These are phyloP conservation scores for Paratilapia polleni DNA, from an alignment of 2,113 vertebrate genomes.

Conservation along the genomic window DNA sequence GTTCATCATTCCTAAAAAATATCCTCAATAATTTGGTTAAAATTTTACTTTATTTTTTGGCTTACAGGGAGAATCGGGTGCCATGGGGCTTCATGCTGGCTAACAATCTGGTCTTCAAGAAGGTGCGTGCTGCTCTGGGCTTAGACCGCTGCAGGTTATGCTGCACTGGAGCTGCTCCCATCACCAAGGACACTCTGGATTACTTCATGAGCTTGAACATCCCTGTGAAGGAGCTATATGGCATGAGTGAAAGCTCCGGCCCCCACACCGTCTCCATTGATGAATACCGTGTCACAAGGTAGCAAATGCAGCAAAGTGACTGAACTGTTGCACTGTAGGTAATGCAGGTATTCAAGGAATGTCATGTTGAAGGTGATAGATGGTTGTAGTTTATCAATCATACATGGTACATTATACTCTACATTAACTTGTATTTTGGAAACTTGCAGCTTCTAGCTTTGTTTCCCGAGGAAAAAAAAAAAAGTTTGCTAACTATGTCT, in stretches of 20 bases:
- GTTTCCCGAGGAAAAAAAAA: background rate
- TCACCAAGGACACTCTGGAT: constrained; percentile 80
- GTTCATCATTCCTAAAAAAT: background rate
- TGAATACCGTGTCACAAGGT: constrained; percentile 74
- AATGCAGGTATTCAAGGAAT: background rate
- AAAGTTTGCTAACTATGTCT: background rate
- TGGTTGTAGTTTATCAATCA: background rate
- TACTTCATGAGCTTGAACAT: constrained; percentile 86
- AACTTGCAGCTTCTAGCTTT: too few relatives aligned
- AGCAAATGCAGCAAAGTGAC: background rate
- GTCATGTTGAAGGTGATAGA: background rate
- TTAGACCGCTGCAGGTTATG: constrained; percentile 77
- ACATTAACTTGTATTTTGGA: background rate
- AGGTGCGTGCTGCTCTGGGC: constrained; percentile 74
- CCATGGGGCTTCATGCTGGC: constrained; percentile 81
- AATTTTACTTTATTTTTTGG: background rate
- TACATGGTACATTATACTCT: background rate
- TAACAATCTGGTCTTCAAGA: constrained; percentile 81
- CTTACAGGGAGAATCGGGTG: constrained; percentile 64
- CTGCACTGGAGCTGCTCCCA: constrained; percentile 77
- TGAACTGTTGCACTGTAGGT: background rate
- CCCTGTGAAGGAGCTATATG: constrained; percentile 77
- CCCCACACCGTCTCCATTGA: constrained; percentile 71
- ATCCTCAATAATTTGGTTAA: background rate
- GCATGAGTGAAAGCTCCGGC: constrained; percentile 82